Percentiles rank a stretch among this genome's conserved stretches.
phyloP scores from a whole-genome alignment of 2,113 vertebrate species.

The Lophura nycthemera region DNA sequence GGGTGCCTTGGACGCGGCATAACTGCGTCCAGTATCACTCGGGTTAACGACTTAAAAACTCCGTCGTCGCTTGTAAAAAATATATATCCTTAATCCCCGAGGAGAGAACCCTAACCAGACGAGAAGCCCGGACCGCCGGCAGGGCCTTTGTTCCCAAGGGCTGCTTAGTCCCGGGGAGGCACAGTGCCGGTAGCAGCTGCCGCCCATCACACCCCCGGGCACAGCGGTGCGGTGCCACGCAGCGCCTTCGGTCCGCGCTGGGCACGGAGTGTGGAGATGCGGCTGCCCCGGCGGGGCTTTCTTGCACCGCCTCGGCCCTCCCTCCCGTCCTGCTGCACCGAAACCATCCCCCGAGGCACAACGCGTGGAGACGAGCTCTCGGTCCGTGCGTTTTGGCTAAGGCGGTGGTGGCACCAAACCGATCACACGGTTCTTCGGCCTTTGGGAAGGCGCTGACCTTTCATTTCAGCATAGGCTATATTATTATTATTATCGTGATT shows the following conservation, averaged over 20 bases:
- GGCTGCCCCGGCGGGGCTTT: no score
- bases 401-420: no score
- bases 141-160: not conserved
- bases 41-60: not conserved
- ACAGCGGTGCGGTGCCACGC: no score
- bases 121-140: accelerated
- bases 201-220: no score
- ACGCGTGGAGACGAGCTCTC: no score
- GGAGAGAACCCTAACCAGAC: accelerated
- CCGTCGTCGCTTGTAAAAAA: not conserved
- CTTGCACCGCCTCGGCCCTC: not conserved
- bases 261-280: no score
- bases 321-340: not conserved
- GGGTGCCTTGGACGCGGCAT: not conserved
- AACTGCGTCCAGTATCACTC: not conserved
- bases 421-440: not conserved
- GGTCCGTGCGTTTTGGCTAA: not conserved
- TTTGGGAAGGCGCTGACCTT: not conserved
- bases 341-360: not conserved
- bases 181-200: no score
- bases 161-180: not conserved
- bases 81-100: not conserved
- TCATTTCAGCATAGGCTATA: not conserved
- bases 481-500: no score
- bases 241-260: no score